These are phyloP conservation scores for Lepidocyrtoides sp. DNA, from an alignment of 2,888 invertebrate genomes.

Conservation along the genomic window DNA sequence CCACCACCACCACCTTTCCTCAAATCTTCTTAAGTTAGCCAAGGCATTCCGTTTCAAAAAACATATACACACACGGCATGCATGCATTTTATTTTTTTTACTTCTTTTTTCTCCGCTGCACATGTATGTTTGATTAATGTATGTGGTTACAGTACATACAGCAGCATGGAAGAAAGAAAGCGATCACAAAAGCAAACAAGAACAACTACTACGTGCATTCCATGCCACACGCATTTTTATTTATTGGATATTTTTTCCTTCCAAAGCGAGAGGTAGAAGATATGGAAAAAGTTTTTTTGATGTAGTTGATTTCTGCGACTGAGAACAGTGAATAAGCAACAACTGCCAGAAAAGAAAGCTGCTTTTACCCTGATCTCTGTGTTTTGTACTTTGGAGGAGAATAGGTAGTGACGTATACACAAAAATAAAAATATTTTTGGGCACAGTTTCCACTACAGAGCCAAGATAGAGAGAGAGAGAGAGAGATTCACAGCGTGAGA, in stretches of 20 bases:
- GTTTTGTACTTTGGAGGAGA: not conserved
- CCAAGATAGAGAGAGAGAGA: not conserved
- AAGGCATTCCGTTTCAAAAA: not conserved
- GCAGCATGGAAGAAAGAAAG: not conserved
- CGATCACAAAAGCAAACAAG: not conserved
- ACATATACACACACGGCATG: not conserved
- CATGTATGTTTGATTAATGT: no score
- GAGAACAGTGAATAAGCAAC: not conserved
- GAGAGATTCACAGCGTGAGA: not conserved
- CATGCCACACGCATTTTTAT: slow-evolving; percentile 23
- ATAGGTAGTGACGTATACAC: not conserved
- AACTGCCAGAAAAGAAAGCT: slow-evolving; percentile 13
- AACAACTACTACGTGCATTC: not conserved
- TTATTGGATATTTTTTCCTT: slow-evolving; percentile 8
- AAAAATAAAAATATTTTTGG: not conserved
- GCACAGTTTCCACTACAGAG: not conserved
- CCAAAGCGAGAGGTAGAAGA: not conserved
- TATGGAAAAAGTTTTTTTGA: slow-evolving; percentile 16
- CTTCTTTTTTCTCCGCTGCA: no score
- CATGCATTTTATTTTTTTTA: not conserved
- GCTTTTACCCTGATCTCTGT: not conserved
- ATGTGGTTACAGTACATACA: not conserved
- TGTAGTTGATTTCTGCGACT: not conserved
- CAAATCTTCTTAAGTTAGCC: slow-evolving; percentile 32
- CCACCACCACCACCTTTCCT: not conserved